Evolutionary conservation across 2,797 vertebrate genomes (phyloP), one percentile per base, ranked within the genome.

Genomic region (Eidolon dupreanum): DNA sequence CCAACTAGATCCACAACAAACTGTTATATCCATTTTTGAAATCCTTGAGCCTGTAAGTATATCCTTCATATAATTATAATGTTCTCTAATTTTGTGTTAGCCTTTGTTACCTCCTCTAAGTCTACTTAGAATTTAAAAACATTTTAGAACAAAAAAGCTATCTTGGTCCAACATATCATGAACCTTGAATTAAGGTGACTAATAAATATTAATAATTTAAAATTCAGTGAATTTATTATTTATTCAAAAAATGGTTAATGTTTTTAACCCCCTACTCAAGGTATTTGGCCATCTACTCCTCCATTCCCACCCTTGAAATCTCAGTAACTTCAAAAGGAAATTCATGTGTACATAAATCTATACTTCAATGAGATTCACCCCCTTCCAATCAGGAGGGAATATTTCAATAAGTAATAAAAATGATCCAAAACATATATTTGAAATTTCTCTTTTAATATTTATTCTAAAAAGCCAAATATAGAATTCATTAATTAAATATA

Each of bases 101-200:
- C 63, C 33, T 89, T 93, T 82, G 17, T 53, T 83, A 95, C 3
- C 3, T 55, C 16, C 36, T 73, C 78, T 65, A 89, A 46, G 19
- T 89, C 51, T 84, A 63, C 28, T 55, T 97, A 33, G 36, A 96
- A 94, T 70, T 79, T 94, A 70, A 78, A 86, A 95, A 88, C 28
- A 91, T n/a, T 94, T 86, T 65, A 89, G 61, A 65, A 81, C 73
- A 89, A 78, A 88, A 81, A 20, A 77, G 8, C 26, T 68, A 57
- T 63, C 9, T 46, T 53, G 38, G 2, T 33, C 41, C 6, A 55
- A 53, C 46, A 55, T 53, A 88, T 12, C 8, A 73, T 5, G 82
- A 93, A 49, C 1, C 11, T 90, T 87, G 73, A 88, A 61, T 36
- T 70, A 74, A 93, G 20, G 0, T n/a, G 46, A 22, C 31, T 82